Conservation (phyloP, 2,888 invertebrate species). For the Pollenia amentaria region DNA sequence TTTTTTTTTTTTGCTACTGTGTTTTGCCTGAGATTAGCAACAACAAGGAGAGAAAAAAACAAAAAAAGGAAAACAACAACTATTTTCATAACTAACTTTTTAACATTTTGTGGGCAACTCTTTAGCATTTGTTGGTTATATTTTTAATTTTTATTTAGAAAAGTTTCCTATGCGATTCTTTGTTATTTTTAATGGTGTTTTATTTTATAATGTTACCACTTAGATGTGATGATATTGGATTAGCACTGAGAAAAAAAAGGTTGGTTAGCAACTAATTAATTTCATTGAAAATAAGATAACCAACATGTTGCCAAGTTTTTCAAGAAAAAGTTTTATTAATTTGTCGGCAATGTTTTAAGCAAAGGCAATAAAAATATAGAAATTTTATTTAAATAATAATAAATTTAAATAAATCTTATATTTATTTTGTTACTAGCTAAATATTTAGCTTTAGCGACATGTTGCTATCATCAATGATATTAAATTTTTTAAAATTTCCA, state of each 20-base stretch:
- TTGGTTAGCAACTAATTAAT: not conserved
- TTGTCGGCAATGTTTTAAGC: too few relatives aligned
- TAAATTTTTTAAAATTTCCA: too few relatives aligned
- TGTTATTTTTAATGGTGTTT: conserved; percentile 43
- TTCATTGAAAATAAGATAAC: not conserved
- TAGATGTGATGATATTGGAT: conserved; percentile 22
- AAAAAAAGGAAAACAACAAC: conserved; percentile 53
- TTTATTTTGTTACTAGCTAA: too few relatives aligned
- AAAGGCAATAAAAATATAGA: too few relatives aligned
- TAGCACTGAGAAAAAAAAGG: conserved; percentile 40
- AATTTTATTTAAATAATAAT: too few relatives aligned
- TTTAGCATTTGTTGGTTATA: conserved; percentile 54
- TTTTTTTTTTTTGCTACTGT: conserved; percentile 3
- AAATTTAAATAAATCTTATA: too few relatives aligned
- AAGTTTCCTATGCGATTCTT: conserved; percentile 47
- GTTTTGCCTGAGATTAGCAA: conserved; percentile 39
- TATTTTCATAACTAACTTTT: conserved; percentile 73
- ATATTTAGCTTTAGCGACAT: not conserved
- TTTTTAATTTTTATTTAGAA: conserved; percentile 50
- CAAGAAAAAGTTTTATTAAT: too few relatives aligned
- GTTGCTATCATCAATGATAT: not conserved
- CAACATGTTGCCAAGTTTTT: not conserved
- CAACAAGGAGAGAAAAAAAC: not conserved
- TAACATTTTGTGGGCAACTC: conserved; percentile 71
- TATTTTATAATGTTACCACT: conserved; percentile 32